Evolutionary conservation across 64 coral and sea anemone genomes (phyloP).

Genomic region (Montipora cactus): DNA sequence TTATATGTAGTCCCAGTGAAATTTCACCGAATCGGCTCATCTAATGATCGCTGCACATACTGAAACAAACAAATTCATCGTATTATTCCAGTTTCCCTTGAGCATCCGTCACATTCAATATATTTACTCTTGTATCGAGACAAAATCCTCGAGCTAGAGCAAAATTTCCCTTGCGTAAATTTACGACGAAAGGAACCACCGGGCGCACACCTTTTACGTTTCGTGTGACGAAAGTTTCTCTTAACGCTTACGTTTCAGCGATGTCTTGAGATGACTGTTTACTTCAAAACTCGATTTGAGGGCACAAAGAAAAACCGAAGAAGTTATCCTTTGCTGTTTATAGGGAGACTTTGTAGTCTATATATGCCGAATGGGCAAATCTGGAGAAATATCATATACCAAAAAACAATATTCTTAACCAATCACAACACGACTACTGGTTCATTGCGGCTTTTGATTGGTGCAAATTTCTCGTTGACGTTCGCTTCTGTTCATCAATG

Average conservation of each 20-base stretch:
- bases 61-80: constrained; percentile 21
- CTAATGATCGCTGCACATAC: not conserved
- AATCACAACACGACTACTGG: constrained; percentile 78
- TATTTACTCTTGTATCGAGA: constrained; percentile 3
- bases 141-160: constrained; percentile 10
- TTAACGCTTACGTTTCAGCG: constrained; percentile 8
- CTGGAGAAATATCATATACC: constrained; percentile 95
- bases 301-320: constrained; percentile 47
- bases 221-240: not conserved
- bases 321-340: constrained; percentile 37
- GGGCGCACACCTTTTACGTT: constrained; percentile 21
- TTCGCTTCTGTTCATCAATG: constrained; percentile 87
- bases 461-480: constrained; percentile 75
- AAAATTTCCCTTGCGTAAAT: constrained; percentile 17
- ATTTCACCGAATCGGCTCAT: constrained; percentile 29
- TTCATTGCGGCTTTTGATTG: constrained; percentile 73
- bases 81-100: constrained; percentile 19
- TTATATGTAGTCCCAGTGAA: constrained; percentile 17
- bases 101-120: not conserved
- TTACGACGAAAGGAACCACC: constrained; percentile 28
- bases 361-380: constrained; percentile 94
- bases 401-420: constrained; percentile 82
- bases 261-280: not conserved
- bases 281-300: not conserved
- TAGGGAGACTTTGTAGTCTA: constrained; percentile 80